Base-by-base conservation (phyloP, 1,140 invertebrate genomes). In the Brachionus plicatilis region DNA sequence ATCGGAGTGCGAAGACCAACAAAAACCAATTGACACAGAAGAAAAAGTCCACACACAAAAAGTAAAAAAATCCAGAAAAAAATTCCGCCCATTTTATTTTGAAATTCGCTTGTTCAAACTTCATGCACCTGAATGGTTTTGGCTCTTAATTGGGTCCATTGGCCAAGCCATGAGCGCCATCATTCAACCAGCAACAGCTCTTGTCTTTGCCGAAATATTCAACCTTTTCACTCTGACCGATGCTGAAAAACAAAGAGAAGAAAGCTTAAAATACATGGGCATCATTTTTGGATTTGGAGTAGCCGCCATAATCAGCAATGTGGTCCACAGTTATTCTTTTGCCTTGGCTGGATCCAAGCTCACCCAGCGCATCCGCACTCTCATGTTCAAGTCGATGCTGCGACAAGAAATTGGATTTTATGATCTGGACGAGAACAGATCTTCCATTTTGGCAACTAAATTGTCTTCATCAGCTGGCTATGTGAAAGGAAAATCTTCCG, bases 301-400 rank as follows among this genome's bases (percentile, higher is more conserved):
- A 37, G 29, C 60, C 2, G 65, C 53, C 0, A 65, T 82, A 7
- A n/a, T 65, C n/a, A 45, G n/a, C 9, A 82, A 60, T 37, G 43
- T 82, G 5, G 27, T 65, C 3, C 65, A 80, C n/a, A 82, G 65
- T 27, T 82, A 82, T 68, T 37, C 79, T 17, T 82, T 82, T 82
- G 5, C 79, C 14, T 45, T 82, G 20, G 37, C 45, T 0, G 88
- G 90, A 4, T 90, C 91, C 76, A 80, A 90, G 56, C 92, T 95
- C 90, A 93, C 94, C 24, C 91, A 92, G 65, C 91, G 93, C 87
- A 92, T 95, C 17, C n/a, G 84, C 3, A 9, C 65, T 85, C 95
- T 96, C 91, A 95, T 95, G 24, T 96, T 95, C 6, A 95, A 94
- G 14, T 82, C 80, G 47, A 88, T 92, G 85, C 47, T 92, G 8